Evolutionary conservation across 1,140 invertebrate genomes (phyloP).

Genomic region (Phortica variegata): DNA sequence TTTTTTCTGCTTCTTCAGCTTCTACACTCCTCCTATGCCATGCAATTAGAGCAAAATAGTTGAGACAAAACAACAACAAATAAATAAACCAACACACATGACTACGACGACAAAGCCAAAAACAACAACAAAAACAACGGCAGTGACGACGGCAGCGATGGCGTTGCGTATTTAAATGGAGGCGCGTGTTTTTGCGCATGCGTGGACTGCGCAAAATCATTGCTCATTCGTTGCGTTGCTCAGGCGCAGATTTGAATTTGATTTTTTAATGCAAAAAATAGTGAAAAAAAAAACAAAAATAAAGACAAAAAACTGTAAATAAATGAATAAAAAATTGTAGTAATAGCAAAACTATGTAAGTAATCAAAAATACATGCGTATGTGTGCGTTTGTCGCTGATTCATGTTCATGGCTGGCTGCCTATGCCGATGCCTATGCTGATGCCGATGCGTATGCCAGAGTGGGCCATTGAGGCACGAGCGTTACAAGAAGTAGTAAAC

Average conservation of each 20-base stretch:
- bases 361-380: conserved; percentile 38
- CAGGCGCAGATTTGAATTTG: too few relatives aligned
- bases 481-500: too few relatives aligned
- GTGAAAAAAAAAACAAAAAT: too few relatives aligned
- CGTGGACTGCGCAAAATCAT: too few relatives aligned
- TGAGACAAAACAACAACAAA: conserved; percentile 25
- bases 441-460: too few relatives aligned
- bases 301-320: too few relatives aligned
- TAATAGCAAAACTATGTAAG: conserved; percentile 55
- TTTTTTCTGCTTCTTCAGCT: conserved; percentile 52
- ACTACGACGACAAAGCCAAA: conserved; percentile 12
- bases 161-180: background rate
- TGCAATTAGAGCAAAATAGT: conserved; percentile 34
- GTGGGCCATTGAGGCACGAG: conserved; percentile 30
- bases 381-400: conserved; percentile 41
- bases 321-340: conserved; percentile 55
- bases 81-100: conserved; percentile 20
- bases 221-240: too few relatives aligned
- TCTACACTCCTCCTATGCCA: too few relatives aligned
- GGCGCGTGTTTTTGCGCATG: too few relatives aligned
- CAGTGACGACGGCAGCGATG: conserved; percentile 2
- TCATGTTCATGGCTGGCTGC: conserved; percentile 34
- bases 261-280: too few relatives aligned
- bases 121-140: background rate
- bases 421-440: too few relatives aligned